Evolutionary conservation across 1,140 invertebrate species (phyloP).

Genomic region (Globodera ellingtonae): DNA sequence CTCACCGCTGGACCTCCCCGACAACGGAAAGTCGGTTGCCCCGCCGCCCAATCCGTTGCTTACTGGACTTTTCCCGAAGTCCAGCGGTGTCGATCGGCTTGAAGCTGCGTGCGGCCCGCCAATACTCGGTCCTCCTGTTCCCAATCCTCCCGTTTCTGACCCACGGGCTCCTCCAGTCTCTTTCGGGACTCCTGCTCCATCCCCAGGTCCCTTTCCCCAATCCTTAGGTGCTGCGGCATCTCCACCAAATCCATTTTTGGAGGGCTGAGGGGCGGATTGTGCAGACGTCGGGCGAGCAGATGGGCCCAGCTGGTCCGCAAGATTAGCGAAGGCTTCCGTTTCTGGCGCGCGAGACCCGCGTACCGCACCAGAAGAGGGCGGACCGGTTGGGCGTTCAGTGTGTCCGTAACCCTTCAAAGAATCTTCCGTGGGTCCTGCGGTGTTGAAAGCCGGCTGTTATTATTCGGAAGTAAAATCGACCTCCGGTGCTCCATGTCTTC

Average conservation of each 20-base stretch:
- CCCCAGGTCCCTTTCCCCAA: background rate
- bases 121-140: slow-evolving; percentile 11
- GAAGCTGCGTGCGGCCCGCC: slow-evolving; percentile 24
- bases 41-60: slow-evolving; percentile 41
- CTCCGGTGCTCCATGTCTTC: slow-evolving; percentile 57
- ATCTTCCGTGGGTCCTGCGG: slow-evolving; percentile 1
- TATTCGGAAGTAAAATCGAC: background rate
- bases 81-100: slow-evolving; percentile 36
- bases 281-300: background rate
- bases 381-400: background rate
- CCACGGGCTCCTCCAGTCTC: background rate
- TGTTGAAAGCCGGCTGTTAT: background rate
- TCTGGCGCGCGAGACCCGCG: background rate
- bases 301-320: slow-evolving; percentile 42
- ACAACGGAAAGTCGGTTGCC: slow-evolving; percentile 38
- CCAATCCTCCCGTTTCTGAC: background rate
- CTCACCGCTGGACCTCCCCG: slow-evolving; percentile 51
- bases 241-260: slow-evolving; percentile 16
- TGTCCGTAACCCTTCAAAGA: background rate
- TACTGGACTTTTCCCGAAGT: slow-evolving; percentile 19
- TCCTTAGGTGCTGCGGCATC: slow-evolving; percentile 3
- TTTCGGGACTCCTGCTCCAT: background rate
- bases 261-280: slow-evolving; percentile 8
- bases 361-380: background rate
- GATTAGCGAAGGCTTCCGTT: slow-evolving; percentile 38